phyloP scores from a whole-genome alignment of 1,140 invertebrate genomes.

The Ostrea denselamellosa region DNA sequence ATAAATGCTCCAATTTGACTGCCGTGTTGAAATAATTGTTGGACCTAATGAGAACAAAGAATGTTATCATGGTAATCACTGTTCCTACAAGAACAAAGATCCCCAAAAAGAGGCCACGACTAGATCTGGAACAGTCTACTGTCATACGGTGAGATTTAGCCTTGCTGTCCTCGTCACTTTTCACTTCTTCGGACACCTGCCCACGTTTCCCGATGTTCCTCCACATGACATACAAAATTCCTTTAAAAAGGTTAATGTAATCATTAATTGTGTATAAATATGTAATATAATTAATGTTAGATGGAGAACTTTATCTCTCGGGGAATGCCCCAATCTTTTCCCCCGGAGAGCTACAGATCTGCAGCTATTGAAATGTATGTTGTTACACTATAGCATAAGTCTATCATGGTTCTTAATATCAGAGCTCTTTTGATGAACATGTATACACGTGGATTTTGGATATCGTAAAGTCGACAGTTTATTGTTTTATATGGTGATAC shows the following conservation, averaged over 20 bases:
- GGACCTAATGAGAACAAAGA: conserved; percentile 85
- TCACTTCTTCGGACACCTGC: conserved; percentile 3
- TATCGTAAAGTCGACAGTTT: too few relatives aligned
- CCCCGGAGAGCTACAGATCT: too few relatives aligned
- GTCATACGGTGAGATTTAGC: conserved; percentile 57
- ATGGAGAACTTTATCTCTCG: too few relatives aligned
- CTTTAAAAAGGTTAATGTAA: conserved; percentile 44
- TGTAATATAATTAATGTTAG: too few relatives aligned
- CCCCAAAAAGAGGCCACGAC: conserved; percentile 93
- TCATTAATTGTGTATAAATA: too few relatives aligned
- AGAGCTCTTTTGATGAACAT: too few relatives aligned
- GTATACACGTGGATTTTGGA: too few relatives aligned
- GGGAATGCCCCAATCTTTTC: too few relatives aligned
- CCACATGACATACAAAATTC: conserved; percentile 70
- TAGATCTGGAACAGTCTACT: conserved; percentile 88
- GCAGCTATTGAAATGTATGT: too few relatives aligned
- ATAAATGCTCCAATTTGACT: conserved; percentile 64
- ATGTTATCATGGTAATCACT: conserved; percentile 95
- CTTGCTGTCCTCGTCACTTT: conserved; percentile 51
- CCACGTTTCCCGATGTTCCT: conserved; percentile 60
- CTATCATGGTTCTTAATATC: too few relatives aligned
- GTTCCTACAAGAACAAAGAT: conserved; percentile 91
- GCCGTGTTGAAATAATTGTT: conserved; percentile 57
- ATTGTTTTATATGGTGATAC: too few relatives aligned
- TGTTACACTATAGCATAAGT: too few relatives aligned